These are phyloP conservation scores for Bombus picipes DNA, from an alignment of 1,140 invertebrate genomes.

Conservation along the genomic window DNA sequence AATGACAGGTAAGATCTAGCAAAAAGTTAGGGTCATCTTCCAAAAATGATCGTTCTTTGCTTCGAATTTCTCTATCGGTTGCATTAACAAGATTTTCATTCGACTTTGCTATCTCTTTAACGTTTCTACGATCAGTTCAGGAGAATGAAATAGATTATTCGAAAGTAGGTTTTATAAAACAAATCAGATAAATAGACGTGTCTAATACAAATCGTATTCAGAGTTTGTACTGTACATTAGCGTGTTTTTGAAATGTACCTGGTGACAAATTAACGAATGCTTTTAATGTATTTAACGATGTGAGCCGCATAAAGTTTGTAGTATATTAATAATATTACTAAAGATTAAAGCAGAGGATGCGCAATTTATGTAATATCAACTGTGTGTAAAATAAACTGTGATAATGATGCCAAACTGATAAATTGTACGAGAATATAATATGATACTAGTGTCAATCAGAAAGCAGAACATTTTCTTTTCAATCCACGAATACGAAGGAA, in stretches of 20 bases:
- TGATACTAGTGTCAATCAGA: neutral
- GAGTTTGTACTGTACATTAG: neutral
- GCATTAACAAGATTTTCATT: neutral
- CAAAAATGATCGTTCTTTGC: constrained; percentile 25
- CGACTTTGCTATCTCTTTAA: neutral
- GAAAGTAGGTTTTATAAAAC: neutral
- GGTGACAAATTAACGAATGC: no score
- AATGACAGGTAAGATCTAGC: constrained; percentile 53
- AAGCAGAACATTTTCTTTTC: no score
- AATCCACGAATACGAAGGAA: no score
- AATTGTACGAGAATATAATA: neutral
- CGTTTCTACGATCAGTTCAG: no score
- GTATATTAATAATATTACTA: neutral
- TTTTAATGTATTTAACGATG: no score
- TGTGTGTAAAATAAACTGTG: no score
- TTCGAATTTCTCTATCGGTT: neutral
- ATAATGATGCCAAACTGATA: no score
- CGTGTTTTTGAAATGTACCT: no score
- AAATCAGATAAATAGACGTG: no score
- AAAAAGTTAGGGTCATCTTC: constrained; percentile 47
- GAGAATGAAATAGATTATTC: neutral
- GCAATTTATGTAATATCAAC: no score
- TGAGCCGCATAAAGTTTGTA: no score
- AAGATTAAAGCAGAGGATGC: neutral
- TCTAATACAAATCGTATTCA: neutral